A percentile compares a stretch with the other conserved stretches of the same genome.
These are phyloP conservation scores for Amiota communis DNA, from an alignment of 2,888 invertebrate genomes.

Conservation along the genomic window DNA sequence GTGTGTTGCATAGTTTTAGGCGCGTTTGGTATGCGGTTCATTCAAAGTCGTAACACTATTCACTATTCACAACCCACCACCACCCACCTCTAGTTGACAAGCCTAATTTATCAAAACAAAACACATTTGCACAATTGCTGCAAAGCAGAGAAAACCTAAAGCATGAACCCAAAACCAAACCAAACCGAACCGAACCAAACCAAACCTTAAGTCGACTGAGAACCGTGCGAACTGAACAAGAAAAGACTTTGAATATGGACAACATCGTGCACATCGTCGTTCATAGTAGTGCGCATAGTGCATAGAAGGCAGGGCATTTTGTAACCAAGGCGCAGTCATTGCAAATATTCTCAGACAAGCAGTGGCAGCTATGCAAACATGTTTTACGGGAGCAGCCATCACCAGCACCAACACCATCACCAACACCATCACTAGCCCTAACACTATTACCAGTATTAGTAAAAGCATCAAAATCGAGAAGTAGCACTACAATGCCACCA, in stretches of 20 bases:
- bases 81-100: conserved; percentile 64
- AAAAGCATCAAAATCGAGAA: no score
- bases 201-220: conserved; percentile 15
- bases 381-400: conserved; percentile 22
- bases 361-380: conserved; percentile 16
- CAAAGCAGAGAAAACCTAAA: conserved; percentile 48
- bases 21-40: conserved; percentile 26
- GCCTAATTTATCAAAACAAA: conserved; percentile 71
- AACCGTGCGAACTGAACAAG: conserved; percentile 18
- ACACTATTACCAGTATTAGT: not conserved
- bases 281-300: no score
- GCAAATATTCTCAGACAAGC: not conserved
- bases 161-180: conserved; percentile 31
- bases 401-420: not conserved
- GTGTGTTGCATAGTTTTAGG: conserved; percentile 23
- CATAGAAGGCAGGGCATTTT: not conserved
- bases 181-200: conserved; percentile 31
- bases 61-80: conserved; percentile 34
- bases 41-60: not conserved
- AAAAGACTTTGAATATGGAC: no score
- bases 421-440: not conserved
- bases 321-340: not conserved
- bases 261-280: no score
- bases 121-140: conserved; percentile 68
- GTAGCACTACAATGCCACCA: not conserved